Base-by-base conservation (phyloP, 2,888 invertebrate genomes). In the Andricus curvator region DNA sequence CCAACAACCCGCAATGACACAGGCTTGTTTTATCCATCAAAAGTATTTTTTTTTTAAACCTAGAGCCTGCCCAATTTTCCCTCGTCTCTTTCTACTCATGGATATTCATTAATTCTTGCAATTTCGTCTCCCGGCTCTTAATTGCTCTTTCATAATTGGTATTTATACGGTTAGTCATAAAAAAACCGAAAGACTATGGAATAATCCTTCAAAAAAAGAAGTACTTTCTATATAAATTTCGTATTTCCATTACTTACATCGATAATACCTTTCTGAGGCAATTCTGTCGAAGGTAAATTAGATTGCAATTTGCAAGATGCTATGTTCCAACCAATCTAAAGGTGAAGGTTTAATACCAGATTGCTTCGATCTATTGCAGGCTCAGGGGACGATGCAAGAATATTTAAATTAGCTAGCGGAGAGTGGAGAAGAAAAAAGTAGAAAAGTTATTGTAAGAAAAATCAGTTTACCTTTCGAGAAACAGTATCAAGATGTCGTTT, bases 281-380 rank as follows among this genome's bases (percentile, higher is more conserved):
- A 74, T 74, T 74, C 51, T 56, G 56, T 74, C 74, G 56, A 29
- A 74, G 29, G 37, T 74, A 74, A 74, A 74, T 74, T 74, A 74
- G 56, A 74, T 74, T 56, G 56, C 74, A 74, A 74, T 56, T 56
- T 56, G 74, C 74, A 56, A 74, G 74, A 56, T 33, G 74, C 74
- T 74, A 74, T 74, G 33, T 74, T 74, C 56, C 51, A 74, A 74
- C 56, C 56, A 74, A 74, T 74, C 74, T 74, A 56, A 74, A 74
- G 74, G 74, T 74, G 74, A 56, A 74, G 56, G 74, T 74, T 56
- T 74, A 74, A 56, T 74, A 37, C 56, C 33, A 74, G 74, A 74
- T 56, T 74, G 74, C 74, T 74, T 74, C 74, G 74, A 74, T 51
- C 74, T 74, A 74, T 74, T 56, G 74, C 74, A 74, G 74, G 13